Evolutionary conservation across 1,140 invertebrate species (phyloP), one percentile per base, ranked within the genome.

Genomic region (Hyposmocoma kahamanoa): DNA sequence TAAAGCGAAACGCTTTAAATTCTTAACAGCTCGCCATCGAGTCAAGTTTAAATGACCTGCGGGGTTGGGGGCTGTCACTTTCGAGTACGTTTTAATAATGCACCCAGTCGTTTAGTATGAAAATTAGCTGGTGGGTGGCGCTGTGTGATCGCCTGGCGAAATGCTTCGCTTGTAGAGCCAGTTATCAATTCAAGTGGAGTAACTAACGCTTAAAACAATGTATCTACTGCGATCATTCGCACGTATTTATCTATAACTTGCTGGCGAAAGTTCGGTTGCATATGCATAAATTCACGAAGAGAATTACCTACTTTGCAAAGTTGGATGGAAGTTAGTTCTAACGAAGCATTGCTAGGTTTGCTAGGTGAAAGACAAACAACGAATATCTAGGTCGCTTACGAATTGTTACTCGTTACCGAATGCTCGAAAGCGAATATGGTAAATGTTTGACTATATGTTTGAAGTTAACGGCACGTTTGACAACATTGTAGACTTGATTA

Each of bases 31-130:
- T 42, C 56, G 56, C 59, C 49, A 54, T 41, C 20, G 46, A 62
- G 58, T 59, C 59, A 76, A 78, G 66, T 74, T 73, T 76, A 73
- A 72, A 72, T 61, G 59, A 19, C 24, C 45, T 38, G 22, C 49
- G 54, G 60, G 68, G 59, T 68, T 57, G 60, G 71, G 67, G 62
- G 65, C 51, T 73, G 79, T 76, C 77, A 70, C 72, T 62, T 64
- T 52, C 66, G 52, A 59, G 18, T 36, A 36, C 32, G 68, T 78
- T 84, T 83, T 84, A 84, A 81, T 84, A 84, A 84, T 81, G 72
- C 64, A 84, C 59, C 47, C 58, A 67, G 58, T 83, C 77, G 77
- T 84, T 79, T 72, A 70, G 67, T 81, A 81, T 84, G 77, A 84
- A 81, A 79, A 84, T 84, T 84, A 81, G 72, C 67, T 67, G 61